phyloP scores from a whole-genome alignment of 1,140 invertebrate species.

The Subanguina moxae region DNA sequence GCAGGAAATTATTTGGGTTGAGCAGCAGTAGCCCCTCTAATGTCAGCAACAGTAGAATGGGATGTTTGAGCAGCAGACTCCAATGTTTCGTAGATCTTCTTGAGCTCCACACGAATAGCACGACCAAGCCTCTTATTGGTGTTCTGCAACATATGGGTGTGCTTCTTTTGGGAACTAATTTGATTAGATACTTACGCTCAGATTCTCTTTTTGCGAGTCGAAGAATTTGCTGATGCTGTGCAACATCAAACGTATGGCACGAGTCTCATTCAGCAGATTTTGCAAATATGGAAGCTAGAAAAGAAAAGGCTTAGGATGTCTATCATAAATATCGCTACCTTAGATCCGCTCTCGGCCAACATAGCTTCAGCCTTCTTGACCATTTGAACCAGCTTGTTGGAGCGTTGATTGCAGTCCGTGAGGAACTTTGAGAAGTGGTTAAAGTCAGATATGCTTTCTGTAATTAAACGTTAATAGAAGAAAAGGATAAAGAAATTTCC shows the following conservation, averaged over 20 bases:
- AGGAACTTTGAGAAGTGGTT: conserved; percentile 5
- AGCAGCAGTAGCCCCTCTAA: no score
- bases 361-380: conserved; percentile 12
- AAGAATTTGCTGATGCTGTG: conserved; percentile 11
- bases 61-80: no score
- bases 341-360: background rate
- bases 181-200: background rate
- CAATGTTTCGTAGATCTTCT: no score
- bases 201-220: conserved; percentile 12
- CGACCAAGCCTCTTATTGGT: no score
- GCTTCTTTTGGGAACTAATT: background rate
- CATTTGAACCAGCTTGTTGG: conserved; percentile 2
- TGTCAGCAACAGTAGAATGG: no score
- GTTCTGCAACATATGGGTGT: no score
- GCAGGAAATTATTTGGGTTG: no score
- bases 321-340: no score
- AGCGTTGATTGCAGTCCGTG: conserved; percentile 1
- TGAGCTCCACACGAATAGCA: no score
- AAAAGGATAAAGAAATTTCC: no score
- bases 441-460: conserved; percentile 1
- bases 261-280: conserved; percentile 7
- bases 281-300: background rate
- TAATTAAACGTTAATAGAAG: no score
- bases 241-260: conserved; percentile 4
- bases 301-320: background rate